Percentiles rank a stretch among this genome's conserved stretches.
phyloP scores from a whole-genome alignment of 2,888 invertebrate genomes.

The Dorcus parallelipipedus region DNA sequence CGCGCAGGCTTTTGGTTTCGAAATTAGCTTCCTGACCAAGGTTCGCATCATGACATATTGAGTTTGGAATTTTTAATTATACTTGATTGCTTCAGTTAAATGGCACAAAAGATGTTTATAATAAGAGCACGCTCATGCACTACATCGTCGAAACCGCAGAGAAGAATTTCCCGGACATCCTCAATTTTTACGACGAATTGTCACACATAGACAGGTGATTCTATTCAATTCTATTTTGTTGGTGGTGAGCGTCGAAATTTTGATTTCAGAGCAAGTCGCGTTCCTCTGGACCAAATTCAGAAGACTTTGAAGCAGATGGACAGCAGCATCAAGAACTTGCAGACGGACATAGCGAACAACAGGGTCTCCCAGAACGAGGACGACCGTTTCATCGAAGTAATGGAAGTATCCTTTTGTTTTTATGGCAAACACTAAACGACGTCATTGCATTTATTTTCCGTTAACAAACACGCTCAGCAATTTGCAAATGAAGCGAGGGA shows the following conservation, averaged over 20 bases:
- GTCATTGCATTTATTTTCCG: slow-evolving; percentile 15
- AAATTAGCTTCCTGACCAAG: slow-evolving; percentile 93
- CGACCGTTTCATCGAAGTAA: slow-evolving; percentile 81
- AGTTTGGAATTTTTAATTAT: not conserved
- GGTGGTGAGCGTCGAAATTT: not conserved
- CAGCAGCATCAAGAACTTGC: slow-evolving; percentile 79
- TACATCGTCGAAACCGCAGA: slow-evolving; percentile 88
- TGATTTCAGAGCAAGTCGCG: slow-evolving; percentile 71
- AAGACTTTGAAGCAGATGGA: slow-evolving; percentile 84
- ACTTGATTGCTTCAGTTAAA: slow-evolving; percentile 57
- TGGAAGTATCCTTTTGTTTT: slow-evolving; percentile 64
- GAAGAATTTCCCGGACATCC: slow-evolving; percentile 79
- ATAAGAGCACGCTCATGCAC: slow-evolving; percentile 88
- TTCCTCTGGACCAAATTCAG: slow-evolving; percentile 78
- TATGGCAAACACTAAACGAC: not conserved
- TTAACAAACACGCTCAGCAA: slow-evolving; percentile 49
- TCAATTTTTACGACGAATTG: slow-evolving; percentile 82
- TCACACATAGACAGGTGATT: slow-evolving; percentile 77
- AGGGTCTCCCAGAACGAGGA: slow-evolving; percentile 74
- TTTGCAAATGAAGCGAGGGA: slow-evolving; percentile 80
- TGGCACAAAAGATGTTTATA: slow-evolving; percentile 89
- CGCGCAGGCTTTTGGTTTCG: slow-evolving; percentile 92
- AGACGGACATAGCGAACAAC: slow-evolving; percentile 85
- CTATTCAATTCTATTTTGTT: not conserved
- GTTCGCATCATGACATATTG: slow-evolving; percentile 46